Evolutionary conservation across 2,888 invertebrate species (phyloP), one percentile per base, ranked within the genome.

Genomic region (Drosophila fulvimacula): DNA sequence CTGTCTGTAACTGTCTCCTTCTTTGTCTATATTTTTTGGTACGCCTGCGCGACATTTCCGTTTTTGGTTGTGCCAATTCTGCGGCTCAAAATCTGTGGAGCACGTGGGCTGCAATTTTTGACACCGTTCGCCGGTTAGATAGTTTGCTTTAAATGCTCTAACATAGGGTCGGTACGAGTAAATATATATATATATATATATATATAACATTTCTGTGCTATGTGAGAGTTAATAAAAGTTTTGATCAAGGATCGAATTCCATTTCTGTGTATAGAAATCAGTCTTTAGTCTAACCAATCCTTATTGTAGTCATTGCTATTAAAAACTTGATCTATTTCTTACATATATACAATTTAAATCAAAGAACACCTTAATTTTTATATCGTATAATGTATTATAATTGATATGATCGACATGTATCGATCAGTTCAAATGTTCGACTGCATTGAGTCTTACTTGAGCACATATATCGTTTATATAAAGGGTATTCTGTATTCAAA

Each of bases 11-110:
- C 63, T 55, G 21, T 42, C 36, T 76, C 59, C 52, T 38, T 65
- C 39, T 42, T 3, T 19, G 17, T 44, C 44, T 32, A 44, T 64
- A 17, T 34, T 44, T 27, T 21, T 57, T 38, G 13, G 13, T 44
- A 84, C 85, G 85, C 85, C 85, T 84, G 77, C 76, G 78, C 82
- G 66, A 53, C 57, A 27, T 53, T 76, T 71, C 56, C 81, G 81
- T 62, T 70, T 78, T 70, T 73, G 76, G 82, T 65, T 65, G 65
- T 53, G 51, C 58, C 58, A 61, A 64, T 65, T 67, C 13, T 63
- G 36, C 48, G 60, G 57, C 53, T 69, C 39, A 10, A 75, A 57
- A 63, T 63, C 21, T 53, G 41, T 46, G 13, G 5, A 11, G 10
- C 34, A 73, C 58, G 76, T 77, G 46, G 76, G 77, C 19, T 58